These are phyloP conservation scores for Orchesella cincta DNA, from an alignment of 1,140 invertebrate genomes.

Conservation along the genomic window DNA sequence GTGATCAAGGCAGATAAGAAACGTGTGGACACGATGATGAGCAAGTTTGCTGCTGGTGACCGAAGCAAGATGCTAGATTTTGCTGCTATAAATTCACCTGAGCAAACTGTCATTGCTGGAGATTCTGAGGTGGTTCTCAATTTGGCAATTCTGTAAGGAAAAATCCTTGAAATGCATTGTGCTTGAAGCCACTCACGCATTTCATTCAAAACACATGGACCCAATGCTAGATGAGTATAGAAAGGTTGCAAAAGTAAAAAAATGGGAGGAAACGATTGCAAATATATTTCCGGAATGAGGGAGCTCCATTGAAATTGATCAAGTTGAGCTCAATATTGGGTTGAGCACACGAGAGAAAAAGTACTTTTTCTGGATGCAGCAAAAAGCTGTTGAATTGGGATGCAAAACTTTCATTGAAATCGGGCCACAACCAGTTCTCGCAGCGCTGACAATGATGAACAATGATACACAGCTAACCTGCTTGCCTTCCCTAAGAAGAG, in stretches of 20 bases:
- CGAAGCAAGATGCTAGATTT: neutral
- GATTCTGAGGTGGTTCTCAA: neutral
- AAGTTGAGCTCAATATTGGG: neutral
- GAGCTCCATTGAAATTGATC: neutral
- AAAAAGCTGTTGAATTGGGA: neutral
- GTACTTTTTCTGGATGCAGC: neutral
- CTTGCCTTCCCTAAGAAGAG: slow-evolving; percentile 36
- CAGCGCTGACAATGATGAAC: neutral
- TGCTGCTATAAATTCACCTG: neutral
- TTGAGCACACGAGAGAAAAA: slow-evolving; percentile 13
- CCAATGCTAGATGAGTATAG: neutral
- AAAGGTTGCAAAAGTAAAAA: neutral
- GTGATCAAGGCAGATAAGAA: neutral
- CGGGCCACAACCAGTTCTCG: neutral
- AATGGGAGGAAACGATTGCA: neutral
- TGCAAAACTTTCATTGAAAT: slow-evolving; percentile 1
- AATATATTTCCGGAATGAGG: slow-evolving; percentile 1
- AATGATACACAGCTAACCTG: neutral
- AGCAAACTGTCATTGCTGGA: slow-evolving; percentile 16
- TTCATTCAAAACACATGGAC: slow-evolving; percentile 24
- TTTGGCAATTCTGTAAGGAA: neutral
- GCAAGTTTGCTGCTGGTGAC: neutral
- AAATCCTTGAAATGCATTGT: neutral
- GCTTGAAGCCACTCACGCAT: slow-evolving; percentile 4
- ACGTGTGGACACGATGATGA: neutral